Percentiles rank a stretch among this genome's conserved stretches.
Conservation (phyloP, 2,113 vertebrate species). For the Trogon melanurus region DNA sequence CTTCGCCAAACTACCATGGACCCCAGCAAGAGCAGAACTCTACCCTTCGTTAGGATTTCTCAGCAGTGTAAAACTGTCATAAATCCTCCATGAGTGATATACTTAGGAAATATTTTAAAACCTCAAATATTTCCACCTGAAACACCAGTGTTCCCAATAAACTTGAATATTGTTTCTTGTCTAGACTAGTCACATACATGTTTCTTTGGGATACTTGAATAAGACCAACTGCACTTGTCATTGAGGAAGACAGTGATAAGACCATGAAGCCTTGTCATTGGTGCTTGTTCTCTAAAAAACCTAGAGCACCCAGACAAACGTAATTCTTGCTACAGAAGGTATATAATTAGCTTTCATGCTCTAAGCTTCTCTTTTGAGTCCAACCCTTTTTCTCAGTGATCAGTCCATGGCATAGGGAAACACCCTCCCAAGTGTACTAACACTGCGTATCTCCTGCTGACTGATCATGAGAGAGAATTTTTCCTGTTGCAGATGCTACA, state of each 20-base stretch:
- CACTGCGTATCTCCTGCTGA: background rate
- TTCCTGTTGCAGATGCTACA: background rate
- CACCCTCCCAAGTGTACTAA: background rate
- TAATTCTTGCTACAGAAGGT: background rate
- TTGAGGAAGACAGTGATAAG: background rate
- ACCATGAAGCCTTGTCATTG: background rate
- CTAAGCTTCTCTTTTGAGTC: background rate
- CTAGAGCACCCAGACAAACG: background rate
- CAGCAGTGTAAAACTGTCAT: background rate
- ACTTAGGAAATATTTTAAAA: background rate
- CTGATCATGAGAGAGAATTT: background rate
- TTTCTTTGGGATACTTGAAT: background rate
- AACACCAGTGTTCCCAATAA: background rate
- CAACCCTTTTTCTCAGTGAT: background rate
- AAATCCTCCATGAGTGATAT: background rate
- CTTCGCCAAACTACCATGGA: background rate
- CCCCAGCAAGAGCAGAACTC: background rate
- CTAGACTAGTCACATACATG: background rate
- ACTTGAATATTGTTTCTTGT: background rate
- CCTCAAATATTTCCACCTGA: background rate
- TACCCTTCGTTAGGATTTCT: background rate
- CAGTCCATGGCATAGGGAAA: background rate
- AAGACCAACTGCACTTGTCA: background rate
- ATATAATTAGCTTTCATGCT: background rate
- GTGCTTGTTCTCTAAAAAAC: background rate